Conservation (phyloP, 2,113 vertebrate species). For the Nesoenas mayeri region DNA sequence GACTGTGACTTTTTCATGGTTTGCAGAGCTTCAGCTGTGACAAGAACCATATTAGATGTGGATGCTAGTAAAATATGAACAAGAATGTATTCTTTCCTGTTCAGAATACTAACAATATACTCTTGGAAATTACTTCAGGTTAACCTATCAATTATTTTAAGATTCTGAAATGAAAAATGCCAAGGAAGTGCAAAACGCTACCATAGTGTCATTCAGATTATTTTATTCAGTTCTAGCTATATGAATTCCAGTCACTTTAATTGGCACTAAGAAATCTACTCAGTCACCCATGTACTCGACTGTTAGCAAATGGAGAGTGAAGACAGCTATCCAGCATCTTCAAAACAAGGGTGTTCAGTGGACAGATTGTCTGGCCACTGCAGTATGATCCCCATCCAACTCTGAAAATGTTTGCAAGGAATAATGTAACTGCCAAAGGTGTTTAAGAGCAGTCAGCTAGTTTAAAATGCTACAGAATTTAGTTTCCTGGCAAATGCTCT, state of each 20-base stretch:
- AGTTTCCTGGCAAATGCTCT: slow-evolving; percentile 9
- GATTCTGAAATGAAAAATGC: not conserved
- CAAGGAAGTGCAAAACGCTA: not conserved
- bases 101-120: not conserved
- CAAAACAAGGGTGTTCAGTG: not conserved
- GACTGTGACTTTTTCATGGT: not conserved
- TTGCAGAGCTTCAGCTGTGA: not conserved
- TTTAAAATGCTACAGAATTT: slow-evolving; percentile 21
- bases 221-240: not conserved
- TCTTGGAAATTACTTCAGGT: not conserved
- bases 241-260: not conserved
- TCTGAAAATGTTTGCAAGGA: slow-evolving; percentile 38
- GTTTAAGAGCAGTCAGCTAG: slow-evolving; percentile 34
- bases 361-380: slow-evolving; percentile 32
- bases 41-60: not conserved
- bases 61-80: not conserved
- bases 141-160: not conserved
- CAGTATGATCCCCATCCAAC: not conserved
- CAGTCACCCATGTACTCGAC: not conserved
- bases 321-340: not conserved
- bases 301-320: slow-evolving; percentile 9
- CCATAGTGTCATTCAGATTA: not conserved
- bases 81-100: not conserved
- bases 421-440: slow-evolving; percentile 25
- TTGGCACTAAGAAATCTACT: not conserved